phyloP scores from a whole-genome alignment of 2,113 vertebrate genomes.

The Ciconia maguari region DNA sequence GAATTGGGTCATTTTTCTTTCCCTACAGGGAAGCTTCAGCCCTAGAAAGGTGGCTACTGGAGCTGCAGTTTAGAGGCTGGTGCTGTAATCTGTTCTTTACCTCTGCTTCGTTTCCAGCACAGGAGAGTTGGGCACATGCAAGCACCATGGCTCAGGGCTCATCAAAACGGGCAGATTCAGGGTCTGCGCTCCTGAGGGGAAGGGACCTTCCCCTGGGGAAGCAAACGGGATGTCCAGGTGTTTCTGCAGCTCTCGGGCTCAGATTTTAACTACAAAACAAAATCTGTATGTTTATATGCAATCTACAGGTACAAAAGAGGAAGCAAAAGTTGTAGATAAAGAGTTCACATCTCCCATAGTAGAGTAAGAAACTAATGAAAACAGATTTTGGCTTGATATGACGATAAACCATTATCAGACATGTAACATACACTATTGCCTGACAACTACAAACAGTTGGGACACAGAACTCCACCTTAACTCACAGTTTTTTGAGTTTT shows the following conservation, averaged over 20 bases:
- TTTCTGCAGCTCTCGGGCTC: neutral
- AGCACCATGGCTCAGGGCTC: neutral
- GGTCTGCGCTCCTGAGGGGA: neutral
- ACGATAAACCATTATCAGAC: neutral
- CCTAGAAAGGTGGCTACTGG: neutral
- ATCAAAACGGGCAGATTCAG: rapidly evolving
- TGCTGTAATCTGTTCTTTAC: neutral
- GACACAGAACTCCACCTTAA: neutral
- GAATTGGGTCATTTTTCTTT: neutral
- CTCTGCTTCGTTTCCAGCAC: neutral
- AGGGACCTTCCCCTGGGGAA: neutral
- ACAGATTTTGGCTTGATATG: neutral
- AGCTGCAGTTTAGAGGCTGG: neutral
- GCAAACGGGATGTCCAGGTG: neutral
- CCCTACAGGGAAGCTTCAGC: neutral
- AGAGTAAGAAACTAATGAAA: neutral
- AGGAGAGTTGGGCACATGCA: neutral
- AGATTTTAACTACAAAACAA: neutral
- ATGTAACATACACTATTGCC: neutral
- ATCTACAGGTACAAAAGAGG: neutral
- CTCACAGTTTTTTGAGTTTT: neutral
- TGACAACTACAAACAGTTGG: neutral
- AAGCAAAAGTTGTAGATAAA: neutral
- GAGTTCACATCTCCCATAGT: neutral
- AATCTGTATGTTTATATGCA: neutral